These are phyloP conservation scores for Meriones unguiculatus DNA, from an alignment of 2,113 vertebrate species.

Conservation along the genomic window DNA sequence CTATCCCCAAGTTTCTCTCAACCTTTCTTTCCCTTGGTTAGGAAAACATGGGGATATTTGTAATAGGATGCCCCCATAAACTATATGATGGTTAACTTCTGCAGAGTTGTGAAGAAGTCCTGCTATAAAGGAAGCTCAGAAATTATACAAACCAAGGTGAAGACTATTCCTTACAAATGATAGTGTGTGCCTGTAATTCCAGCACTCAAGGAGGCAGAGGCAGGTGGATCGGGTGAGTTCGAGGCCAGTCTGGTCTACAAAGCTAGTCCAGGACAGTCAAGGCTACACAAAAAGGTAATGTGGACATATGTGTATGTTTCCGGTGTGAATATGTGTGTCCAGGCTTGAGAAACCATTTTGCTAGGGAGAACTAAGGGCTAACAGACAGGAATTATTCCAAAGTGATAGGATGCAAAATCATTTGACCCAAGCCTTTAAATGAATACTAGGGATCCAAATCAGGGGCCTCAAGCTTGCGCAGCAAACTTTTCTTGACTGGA, in stretches of 20 bases:
- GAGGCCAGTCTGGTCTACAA: no score
- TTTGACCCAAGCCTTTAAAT: background rate
- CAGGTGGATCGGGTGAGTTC: no score
- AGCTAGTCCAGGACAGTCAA: no score
- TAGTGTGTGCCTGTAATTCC: background rate
- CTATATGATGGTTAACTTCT: slow-evolving; percentile 66
- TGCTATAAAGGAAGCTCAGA: slow-evolving; percentile 67
- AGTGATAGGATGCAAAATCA: background rate
- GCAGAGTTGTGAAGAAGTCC: slow-evolving; percentile 68
- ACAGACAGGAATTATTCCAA: slow-evolving; percentile 63
- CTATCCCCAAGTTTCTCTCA: slow-evolving; percentile 49
- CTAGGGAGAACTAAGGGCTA: slow-evolving; percentile 53
- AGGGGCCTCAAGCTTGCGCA: background rate
- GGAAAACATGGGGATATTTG: slow-evolving; percentile 26
- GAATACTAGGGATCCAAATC: background rate
- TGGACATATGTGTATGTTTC: background rate
- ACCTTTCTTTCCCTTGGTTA: slow-evolving; percentile 66
- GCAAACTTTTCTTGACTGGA: background rate
- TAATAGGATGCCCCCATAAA: background rate
- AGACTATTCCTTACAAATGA: slow-evolving; percentile 44
- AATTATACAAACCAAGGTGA: slow-evolving; percentile 66
- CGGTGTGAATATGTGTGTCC: slow-evolving; percentile 53
- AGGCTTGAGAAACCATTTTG: slow-evolving; percentile 30
- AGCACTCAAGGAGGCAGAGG: no score
- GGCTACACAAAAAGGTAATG: background rate